Percentiles rank a stretch among this genome's conserved stretches.
Conservation (phyloP, 2,113 vertebrate species). For the Halichoeres trimaculatus region DNA sequence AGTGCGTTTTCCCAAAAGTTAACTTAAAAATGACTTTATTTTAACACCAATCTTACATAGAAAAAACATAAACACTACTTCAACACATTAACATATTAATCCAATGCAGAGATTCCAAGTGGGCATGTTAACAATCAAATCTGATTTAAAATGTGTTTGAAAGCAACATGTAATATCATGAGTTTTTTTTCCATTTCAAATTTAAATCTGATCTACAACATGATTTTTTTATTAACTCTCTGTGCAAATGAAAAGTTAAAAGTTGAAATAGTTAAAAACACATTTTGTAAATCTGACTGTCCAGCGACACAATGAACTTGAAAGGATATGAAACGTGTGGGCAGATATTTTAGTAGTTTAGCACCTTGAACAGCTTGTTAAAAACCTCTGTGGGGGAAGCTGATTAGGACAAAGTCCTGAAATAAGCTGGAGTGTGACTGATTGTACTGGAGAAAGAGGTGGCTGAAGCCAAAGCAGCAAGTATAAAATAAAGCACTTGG, state of each 20-base stretch:
- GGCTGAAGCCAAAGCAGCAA: neutral
- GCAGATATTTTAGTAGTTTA: neutral
- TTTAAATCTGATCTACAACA: neutral
- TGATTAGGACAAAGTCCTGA: neutral
- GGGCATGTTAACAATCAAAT: neutral
- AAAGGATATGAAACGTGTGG: no score
- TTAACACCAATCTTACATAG: neutral
- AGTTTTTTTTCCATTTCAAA: neutral
- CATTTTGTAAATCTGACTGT: neutral
- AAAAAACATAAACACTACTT: constrained; percentile 3
- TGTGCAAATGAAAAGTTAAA: neutral
- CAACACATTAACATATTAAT: neutral
- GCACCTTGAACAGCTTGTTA: no score
- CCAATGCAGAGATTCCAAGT: neutral
- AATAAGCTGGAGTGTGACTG: neutral
- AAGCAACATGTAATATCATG: neutral
- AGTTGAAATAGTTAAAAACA: neutral
- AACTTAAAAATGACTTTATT: constrained; percentile 27
- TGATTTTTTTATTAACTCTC: neutral
- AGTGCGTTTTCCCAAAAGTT: neutral
- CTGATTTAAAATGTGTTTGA: constrained; percentile 20
- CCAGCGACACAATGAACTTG: no score
- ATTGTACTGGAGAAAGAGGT: neutral
- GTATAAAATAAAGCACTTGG: neutral
- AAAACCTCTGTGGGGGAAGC: neutral